These are phyloP conservation scores for Ondatra zibethicus DNA, from an alignment of 2,113 vertebrate species.

Conservation along the genomic window DNA sequence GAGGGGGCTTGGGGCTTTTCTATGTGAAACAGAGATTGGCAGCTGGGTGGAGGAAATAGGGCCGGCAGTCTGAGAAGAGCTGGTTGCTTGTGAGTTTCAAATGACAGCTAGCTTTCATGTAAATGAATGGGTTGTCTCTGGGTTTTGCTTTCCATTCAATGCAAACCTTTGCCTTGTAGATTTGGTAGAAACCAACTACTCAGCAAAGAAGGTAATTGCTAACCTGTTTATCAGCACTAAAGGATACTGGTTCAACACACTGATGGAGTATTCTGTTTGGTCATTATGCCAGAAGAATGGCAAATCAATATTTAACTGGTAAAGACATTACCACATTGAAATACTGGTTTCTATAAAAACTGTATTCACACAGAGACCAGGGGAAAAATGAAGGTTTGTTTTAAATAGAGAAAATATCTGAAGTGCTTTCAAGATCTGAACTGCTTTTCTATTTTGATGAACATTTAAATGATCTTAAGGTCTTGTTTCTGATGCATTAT, in stretches of 20 bases:
- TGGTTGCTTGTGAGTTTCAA: constrained; percentile 57
- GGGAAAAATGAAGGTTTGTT: constrained; percentile 51
- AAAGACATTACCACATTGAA: constrained; percentile 57
- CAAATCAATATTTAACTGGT: constrained; percentile 77
- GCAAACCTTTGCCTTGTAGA: constrained; percentile 71
- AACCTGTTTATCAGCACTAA: constrained; percentile 69
- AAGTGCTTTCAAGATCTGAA: constrained; percentile 35
- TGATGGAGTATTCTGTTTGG: constrained; percentile 65
- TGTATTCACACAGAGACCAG: constrained; percentile 34
- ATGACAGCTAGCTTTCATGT: constrained; percentile 73
- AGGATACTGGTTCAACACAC: constrained; percentile 65
- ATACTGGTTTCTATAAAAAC: constrained; percentile 50
- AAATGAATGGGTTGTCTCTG: constrained; percentile 44
- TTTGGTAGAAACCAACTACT: constrained; percentile 68
- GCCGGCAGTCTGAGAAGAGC: constrained; percentile 41
- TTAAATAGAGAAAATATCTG: constrained; percentile 27
- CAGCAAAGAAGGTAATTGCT: constrained; percentile 78
- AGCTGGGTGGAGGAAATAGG: constrained; percentile 54
- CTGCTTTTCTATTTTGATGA: constrained; percentile 40
- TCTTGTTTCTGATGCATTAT: neutral
- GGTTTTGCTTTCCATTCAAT: constrained; percentile 67
- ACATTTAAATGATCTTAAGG: constrained; percentile 36
- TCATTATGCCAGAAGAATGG: constrained; percentile 71
- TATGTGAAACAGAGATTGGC: constrained; percentile 36
- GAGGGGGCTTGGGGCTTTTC: constrained; percentile 40